Evolutionary conservation across 2,113 vertebrate species (phyloP).

Genomic region (Pangasianodon gigas): DNA sequence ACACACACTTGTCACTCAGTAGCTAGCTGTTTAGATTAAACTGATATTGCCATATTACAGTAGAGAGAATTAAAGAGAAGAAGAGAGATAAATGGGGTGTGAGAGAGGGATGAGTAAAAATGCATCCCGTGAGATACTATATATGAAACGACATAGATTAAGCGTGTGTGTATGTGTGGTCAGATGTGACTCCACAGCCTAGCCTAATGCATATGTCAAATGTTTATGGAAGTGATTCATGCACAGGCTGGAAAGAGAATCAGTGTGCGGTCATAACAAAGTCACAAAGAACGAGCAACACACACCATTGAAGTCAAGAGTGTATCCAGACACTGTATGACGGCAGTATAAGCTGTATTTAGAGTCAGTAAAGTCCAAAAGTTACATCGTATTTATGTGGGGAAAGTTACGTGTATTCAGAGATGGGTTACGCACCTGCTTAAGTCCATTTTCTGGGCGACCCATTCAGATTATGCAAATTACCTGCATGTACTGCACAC

Average conservation of each 20-base stretch:
- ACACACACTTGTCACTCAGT: not conserved
- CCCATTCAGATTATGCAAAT: not conserved
- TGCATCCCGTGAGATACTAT: not conserved
- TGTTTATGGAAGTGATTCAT: slow-evolving; percentile 23
- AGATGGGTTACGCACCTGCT: not conserved
- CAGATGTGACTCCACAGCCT: not conserved
- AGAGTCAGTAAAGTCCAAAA: not conserved
- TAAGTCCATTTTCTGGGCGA: not conserved
- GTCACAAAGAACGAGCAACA: not conserved
- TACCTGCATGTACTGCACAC: not conserved
- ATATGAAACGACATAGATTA: not conserved
- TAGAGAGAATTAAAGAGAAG: not conserved
- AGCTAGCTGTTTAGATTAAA: slow-evolving; percentile 14
- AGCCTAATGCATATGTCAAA: slow-evolving; percentile 1
- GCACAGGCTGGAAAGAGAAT: not conserved
- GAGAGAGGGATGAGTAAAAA: slow-evolving; percentile 1
- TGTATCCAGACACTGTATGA: not conserved
- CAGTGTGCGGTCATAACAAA: not conserved
- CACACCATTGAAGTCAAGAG: not conserved
- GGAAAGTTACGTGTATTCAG: not conserved
- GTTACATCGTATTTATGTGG: not conserved
- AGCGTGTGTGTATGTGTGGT: not conserved
- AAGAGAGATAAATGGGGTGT: slow-evolving; percentile 21
- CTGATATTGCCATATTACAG: not conserved
- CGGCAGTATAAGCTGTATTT: not conserved